Evolutionary conservation across 2,113 vertebrate species (phyloP).

Genomic region (Proterorhinus semilunaris): DNA sequence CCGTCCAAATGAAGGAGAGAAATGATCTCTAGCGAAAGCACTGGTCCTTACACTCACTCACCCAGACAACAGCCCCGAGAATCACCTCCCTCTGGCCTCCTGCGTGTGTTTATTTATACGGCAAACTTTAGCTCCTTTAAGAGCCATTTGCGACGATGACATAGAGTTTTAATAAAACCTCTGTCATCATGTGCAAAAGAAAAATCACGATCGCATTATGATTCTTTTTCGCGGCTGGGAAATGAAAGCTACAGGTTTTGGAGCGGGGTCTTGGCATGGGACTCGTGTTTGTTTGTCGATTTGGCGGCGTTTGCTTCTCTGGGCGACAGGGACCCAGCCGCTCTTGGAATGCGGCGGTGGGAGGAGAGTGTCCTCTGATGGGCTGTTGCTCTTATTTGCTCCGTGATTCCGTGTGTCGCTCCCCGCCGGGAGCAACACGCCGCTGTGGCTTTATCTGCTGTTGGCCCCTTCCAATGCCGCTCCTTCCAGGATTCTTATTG

Average conservation of each 20-base stretch:
- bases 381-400: conserved; percentile 53
- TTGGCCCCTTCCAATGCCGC: conserved; percentile 35
- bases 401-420: conserved; percentile 49
- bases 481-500: conserved; percentile 20
- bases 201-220: conserved; percentile 31
- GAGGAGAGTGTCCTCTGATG: conserved; percentile 53
- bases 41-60: conserved; percentile 52
- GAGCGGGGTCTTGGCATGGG: conserved; percentile 49
- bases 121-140: conserved; percentile 60
- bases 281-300: conserved; percentile 45
- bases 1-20: too few species aligned
- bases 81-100: conserved; percentile 23
- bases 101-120: conserved; percentile 50
- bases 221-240: conserved; percentile 22
- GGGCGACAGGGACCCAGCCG: conserved; percentile 49
- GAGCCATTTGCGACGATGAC: conserved; percentile 64
- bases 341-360: conserved; percentile 54
- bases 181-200: conserved; percentile 30
- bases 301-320: conserved; percentile 47
- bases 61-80: conserved; percentile 49
- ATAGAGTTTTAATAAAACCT: conserved; percentile 66
- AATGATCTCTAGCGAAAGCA: too few species aligned
- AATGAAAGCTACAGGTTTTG: conserved; percentile 50
- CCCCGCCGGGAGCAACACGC: conserved; percentile 50
- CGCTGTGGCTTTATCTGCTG: conserved; percentile 45